Conservation (phyloP, 1,140 invertebrate species). For the Hetaerina americana region DNA sequence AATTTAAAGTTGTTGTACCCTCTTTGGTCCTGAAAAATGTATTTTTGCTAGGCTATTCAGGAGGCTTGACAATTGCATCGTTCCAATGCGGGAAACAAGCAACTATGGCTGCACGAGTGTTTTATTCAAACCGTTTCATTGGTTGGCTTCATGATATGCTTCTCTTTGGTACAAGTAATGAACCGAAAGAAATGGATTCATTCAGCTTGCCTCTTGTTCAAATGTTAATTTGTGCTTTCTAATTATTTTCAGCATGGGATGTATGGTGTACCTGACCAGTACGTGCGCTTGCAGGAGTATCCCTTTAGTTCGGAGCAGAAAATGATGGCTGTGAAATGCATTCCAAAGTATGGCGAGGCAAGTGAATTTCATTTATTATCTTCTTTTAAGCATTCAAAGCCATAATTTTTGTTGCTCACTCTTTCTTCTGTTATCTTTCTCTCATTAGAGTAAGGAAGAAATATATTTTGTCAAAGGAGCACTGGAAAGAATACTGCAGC, state of each 20-base stretch:
- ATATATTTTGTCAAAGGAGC: slow-evolving; percentile 93
- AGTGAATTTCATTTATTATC: slow-evolving; percentile 24
- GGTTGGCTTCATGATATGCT: no score
- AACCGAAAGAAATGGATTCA: no score
- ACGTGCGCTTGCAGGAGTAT: slow-evolving; percentile 81
- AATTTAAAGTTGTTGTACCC: no score
- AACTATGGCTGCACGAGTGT: no score
- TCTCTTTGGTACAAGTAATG: no score
- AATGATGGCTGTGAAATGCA: slow-evolving; percentile 96
- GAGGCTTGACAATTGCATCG: no score
- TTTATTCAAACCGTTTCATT: no score
- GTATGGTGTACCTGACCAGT: slow-evolving; percentile 66
- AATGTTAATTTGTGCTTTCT: no score
- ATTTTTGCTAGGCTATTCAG: no score
- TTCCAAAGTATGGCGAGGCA: slow-evolving; percentile 58
- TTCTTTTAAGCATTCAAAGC: neutral
- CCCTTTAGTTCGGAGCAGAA: slow-evolving; percentile 96
- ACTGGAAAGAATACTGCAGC: slow-evolving; percentile 74
- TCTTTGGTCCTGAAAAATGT: no score
- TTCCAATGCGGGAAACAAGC: no score
- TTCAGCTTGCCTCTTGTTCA: no score
- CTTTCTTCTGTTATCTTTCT: slow-evolving; percentile 4
- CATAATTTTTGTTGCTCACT: slow-evolving; percentile 1
- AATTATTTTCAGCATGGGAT: slow-evolving; percentile 56
- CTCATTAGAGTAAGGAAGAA: slow-evolving; percentile 47